Conservation (phyloP, 2,113 vertebrate species). For the Equus quagga region DNA sequence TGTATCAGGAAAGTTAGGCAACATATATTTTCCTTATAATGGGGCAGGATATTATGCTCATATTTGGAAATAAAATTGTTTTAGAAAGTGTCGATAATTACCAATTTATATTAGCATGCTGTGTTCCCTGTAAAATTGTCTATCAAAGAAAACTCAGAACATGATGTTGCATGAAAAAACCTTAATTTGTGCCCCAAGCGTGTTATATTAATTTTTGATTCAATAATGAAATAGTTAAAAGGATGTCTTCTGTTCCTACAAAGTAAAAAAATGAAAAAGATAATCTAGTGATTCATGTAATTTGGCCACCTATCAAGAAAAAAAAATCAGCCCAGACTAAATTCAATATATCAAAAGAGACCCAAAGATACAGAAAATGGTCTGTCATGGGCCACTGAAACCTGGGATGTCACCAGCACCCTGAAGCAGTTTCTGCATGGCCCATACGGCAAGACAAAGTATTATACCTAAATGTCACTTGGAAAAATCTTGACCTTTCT, state of each 20-base stretch:
- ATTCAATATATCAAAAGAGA: constrained; percentile 65
- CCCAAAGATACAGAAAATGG: constrained; percentile 76
- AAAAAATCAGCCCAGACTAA: neutral
- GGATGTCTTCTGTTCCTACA: neutral
- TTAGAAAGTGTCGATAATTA: neutral
- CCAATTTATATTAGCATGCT: neutral
- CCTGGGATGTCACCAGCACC: constrained; percentile 18
- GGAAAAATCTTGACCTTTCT: constrained; percentile 60
- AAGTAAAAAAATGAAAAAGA: neutral
- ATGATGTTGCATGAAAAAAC: neutral
- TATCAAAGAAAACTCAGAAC: constrained; percentile 17
- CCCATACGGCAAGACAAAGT: neutral
- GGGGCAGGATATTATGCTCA: neutral
- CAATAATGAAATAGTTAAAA: constrained; percentile 12
- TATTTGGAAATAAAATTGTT: constrained; percentile 19
- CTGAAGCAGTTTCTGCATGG: neutral
- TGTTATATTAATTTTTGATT: neutral
- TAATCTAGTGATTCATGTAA: neutral
- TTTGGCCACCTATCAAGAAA: neutral
- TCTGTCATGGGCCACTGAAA: constrained; percentile 73
- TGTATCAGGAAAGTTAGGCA: neutral
- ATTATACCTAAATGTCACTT: neutral
- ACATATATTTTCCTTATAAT: neutral
- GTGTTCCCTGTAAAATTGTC: neutral
- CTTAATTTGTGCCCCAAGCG: neutral